phyloP scores from a whole-genome alignment of 1,140 invertebrate genomes.

The Drosophila subobscura region DNA sequence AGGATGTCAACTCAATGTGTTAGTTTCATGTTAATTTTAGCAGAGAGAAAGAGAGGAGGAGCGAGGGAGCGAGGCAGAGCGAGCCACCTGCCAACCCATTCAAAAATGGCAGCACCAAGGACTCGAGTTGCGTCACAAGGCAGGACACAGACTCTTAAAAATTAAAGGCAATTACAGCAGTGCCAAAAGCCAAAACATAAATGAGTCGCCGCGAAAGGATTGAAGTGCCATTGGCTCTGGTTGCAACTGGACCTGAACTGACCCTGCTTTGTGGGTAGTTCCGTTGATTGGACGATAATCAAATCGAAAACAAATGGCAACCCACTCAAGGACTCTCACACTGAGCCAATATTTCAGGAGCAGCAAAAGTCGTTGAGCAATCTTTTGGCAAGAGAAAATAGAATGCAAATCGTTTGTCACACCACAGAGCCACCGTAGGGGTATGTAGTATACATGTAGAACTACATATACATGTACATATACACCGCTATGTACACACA shows the following conservation, averaged over 20 bases:
- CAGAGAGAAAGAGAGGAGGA: not conserved
- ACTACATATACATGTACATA: not conserved
- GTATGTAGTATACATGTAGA: too few species aligned
- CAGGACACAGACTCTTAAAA: too few species aligned
- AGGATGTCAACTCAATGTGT: slow-evolving; percentile 71
- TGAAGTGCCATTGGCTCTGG: slow-evolving; percentile 58
- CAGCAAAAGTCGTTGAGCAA: slow-evolving; percentile 45
- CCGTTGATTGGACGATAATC: slow-evolving; percentile 48
- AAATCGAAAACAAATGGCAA: slow-evolving; percentile 24
- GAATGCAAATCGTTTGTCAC: slow-evolving; percentile 78
- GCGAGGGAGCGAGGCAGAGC: too few species aligned
- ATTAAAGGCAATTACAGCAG: slow-evolving; percentile 5
- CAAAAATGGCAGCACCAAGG: too few species aligned
- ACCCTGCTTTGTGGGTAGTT: slow-evolving; percentile 9
- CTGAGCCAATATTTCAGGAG: slow-evolving; percentile 26
- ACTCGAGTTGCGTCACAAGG: too few species aligned
- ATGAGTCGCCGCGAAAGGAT: slow-evolving; percentile 64
- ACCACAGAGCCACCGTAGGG: slow-evolving; percentile 1
- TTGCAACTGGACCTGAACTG: not conserved
- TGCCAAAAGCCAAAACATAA: slow-evolving; percentile 56
- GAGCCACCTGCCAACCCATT: too few species aligned
- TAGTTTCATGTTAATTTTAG: slow-evolving; percentile 55
- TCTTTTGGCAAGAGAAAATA: slow-evolving; percentile 46
- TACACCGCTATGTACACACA: too few species aligned
- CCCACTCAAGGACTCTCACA: not conserved